These are phyloP conservation scores for Apus apus DNA, from an alignment of 2,113 vertebrate species.

Conservation along the genomic window DNA sequence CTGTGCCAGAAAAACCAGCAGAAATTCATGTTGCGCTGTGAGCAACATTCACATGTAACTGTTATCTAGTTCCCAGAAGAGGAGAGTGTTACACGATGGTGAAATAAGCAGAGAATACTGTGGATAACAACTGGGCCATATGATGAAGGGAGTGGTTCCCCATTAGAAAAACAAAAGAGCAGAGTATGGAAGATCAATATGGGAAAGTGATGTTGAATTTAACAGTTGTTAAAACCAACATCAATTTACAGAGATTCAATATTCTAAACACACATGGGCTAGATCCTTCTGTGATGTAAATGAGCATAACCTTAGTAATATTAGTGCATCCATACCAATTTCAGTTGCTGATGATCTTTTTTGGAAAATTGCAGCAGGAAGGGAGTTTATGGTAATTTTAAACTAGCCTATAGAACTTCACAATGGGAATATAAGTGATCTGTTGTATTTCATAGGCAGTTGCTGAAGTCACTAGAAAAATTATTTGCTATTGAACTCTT, in stretches of 20 bases:
- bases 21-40: conserved; percentile 8
- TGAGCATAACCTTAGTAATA: neutral
- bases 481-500: conserved; percentile 14
- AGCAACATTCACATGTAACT: conserved; percentile 32
- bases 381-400: neutral
- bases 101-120: conserved; percentile 18
- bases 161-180: neutral
- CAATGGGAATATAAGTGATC: neutral
- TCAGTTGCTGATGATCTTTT: neutral
- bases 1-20: conserved; percentile 63
- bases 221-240: neutral
- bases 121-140: neutral
- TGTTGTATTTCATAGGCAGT: neutral
- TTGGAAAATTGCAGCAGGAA: neutral
- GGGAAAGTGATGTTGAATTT: neutral
- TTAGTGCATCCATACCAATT: accelerated
- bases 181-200: neutral
- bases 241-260: neutral
- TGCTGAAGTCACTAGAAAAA: conserved; percentile 38
- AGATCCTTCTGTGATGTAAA: neutral
- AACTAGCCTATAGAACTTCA: neutral
- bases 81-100: conserved; percentile 30
- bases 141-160: neutral
- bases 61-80: conserved; percentile 35
- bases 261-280: neutral